Percentiles rank a stretch among this genome's conserved stretches.
phyloP scores from a whole-genome alignment of 1,140 invertebrate genomes.

The Sitobion miscanthi region DNA sequence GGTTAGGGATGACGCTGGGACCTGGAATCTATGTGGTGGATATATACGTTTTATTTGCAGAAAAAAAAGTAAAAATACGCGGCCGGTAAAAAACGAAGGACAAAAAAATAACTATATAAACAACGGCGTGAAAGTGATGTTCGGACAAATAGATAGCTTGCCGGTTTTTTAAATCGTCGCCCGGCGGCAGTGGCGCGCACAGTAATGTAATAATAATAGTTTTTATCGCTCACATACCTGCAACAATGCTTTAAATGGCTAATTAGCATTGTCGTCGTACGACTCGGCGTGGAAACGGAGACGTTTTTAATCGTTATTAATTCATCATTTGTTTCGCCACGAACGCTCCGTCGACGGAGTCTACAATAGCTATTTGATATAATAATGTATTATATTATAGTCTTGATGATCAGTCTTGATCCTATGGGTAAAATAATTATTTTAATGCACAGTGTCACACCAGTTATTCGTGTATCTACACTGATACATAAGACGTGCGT shows the following conservation, averaged over 20 bases:
- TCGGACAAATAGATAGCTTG: background rate
- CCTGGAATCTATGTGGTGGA: background rate
- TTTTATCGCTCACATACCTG: background rate
- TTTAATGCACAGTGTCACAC: background rate
- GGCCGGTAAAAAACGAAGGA: background rate
- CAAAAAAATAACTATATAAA: background rate
- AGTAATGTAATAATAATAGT: constrained; percentile 4
- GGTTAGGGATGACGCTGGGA: background rate
- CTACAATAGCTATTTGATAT: background rate
- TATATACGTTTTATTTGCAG: background rate
- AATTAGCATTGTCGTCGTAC: background rate
- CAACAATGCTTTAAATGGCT: background rate
- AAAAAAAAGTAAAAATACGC: background rate
- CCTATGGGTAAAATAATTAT: background rate
- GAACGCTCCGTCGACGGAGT: background rate
- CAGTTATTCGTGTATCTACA: background rate
- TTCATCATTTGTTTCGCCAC: background rate
- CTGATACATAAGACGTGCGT: background rate
- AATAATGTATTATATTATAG: background rate
- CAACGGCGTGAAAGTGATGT: background rate
- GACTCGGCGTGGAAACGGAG: background rate
- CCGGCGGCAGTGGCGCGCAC: background rate
- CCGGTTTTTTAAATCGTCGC: background rate
- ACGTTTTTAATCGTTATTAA: constrained; percentile 1
- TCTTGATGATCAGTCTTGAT: background rate